Evolutionary conservation across 2,113 vertebrate genomes (phyloP).

Genomic region (Elaphurus davidianus): DNA sequence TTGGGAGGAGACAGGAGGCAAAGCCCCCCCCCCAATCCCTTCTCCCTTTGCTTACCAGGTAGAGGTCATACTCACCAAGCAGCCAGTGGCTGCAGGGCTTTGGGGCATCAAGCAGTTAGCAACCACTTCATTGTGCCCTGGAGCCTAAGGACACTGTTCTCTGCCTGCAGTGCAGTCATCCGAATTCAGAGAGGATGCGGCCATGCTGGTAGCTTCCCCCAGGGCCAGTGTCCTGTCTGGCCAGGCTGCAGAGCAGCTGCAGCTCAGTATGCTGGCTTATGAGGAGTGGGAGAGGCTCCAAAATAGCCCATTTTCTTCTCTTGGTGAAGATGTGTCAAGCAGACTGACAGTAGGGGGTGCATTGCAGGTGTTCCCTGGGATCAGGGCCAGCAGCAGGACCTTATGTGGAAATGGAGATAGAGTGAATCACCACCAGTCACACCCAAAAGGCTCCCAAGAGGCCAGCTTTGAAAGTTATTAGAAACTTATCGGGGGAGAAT

Average conservation of each 20-base stretch:
- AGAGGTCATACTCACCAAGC: background rate
- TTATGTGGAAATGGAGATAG: background rate
- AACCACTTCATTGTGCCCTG: background rate
- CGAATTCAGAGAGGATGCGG: background rate
- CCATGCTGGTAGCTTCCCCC: background rate
- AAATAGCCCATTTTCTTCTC: background rate
- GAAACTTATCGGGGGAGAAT: background rate
- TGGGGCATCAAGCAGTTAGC: background rate
- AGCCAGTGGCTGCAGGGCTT: background rate
- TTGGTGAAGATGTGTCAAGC: background rate
- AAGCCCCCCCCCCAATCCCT: background rate
- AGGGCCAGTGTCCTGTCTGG: background rate
- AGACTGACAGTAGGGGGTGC: background rate
- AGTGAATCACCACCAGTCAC: background rate
- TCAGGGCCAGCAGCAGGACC: background rate
- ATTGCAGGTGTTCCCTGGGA: background rate
- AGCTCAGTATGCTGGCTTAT: background rate
- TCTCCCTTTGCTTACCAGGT: background rate
- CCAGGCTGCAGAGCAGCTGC: background rate
- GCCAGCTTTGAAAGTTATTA: conserved; percentile 3
- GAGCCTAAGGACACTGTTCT: background rate
- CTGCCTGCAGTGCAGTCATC: background rate
- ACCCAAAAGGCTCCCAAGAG: background rate
- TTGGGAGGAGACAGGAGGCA: conserved; percentile 44
- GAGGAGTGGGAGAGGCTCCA: background rate